phyloP scores from a whole-genome alignment of 2,888 invertebrate species.

The Aproaerema taeniolella region DNA sequence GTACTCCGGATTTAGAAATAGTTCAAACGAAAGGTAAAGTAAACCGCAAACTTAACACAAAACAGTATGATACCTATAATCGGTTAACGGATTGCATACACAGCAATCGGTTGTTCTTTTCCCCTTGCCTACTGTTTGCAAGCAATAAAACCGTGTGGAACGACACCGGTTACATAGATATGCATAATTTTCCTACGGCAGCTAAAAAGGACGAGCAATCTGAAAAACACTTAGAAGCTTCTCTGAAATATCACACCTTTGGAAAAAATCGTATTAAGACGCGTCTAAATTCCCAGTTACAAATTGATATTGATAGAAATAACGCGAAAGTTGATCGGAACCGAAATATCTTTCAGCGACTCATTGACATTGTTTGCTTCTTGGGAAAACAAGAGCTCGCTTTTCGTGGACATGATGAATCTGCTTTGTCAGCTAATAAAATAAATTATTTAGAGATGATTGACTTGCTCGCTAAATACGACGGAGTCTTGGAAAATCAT shows the following conservation, averaged over 20 bases:
- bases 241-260: slow-evolving; percentile 8
- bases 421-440: slow-evolving; percentile 24
- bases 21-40: no score
- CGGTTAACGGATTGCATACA: slow-evolving; percentile 6
- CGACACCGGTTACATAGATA: slow-evolving; percentile 4
- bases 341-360: no score
- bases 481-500: slow-evolving; percentile 27
- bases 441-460: slow-evolving; percentile 25
- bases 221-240: slow-evolving; percentile 11
- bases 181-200: slow-evolving; percentile 7
- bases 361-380: no score
- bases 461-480: slow-evolving; percentile 29
- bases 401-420: no score
- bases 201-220: slow-evolving; percentile 14
- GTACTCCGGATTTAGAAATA: no score
- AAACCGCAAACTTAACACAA: background rate
- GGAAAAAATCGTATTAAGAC: slow-evolving; percentile 11
- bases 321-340: slow-evolving; percentile 15
- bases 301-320: slow-evolving; percentile 11
- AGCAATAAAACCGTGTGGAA: slow-evolving; percentile 9
- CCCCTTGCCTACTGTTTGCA: slow-evolving; percentile 1
- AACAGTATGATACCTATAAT: background rate
- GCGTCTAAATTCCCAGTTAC: slow-evolving; percentile 7
- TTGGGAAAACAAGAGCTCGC: no score
- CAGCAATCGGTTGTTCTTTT: slow-evolving; percentile 9